phyloP scores from a whole-genome alignment of 2,113 vertebrate species.

The Carlito syrichta region DNA sequence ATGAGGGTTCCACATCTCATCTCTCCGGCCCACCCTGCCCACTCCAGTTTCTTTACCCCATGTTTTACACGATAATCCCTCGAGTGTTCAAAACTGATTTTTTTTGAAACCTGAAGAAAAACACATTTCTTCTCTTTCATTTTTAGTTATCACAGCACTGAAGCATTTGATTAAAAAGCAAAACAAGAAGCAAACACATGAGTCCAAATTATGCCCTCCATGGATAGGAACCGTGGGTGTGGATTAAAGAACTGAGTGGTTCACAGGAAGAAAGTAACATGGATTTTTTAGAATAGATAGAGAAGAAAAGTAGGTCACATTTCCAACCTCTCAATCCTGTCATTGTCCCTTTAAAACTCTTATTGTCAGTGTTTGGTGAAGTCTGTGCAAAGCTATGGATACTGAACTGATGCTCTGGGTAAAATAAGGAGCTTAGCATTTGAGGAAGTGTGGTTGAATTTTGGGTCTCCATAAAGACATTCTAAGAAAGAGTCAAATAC shows the following conservation, averaged over 20 bases:
- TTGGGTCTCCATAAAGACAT: neutral
- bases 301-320: constrained; percentile 40
- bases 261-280: constrained; percentile 31
- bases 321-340: constrained; percentile 28
- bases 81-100: neutral
- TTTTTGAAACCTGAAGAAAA: constrained; percentile 35
- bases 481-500: neutral
- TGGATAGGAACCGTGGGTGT: neutral
- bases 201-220: neutral
- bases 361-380: neutral
- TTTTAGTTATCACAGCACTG: constrained; percentile 43
- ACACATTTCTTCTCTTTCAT: neutral
- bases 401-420: neutral
- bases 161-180: constrained; percentile 53
- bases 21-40: neutral
- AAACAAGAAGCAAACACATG: constrained; percentile 44
- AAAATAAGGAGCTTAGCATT: neutral
- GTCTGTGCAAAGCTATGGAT: neutral
- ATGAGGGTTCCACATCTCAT: neutral
- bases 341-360: constrained; percentile 31
- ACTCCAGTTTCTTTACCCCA: neutral
- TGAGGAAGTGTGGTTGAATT: neutral
- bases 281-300: constrained; percentile 18
- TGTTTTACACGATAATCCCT: neutral
- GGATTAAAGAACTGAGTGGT: neutral